Percentiles rank a stretch among this genome's conserved stretches.
phyloP scores from a whole-genome alignment of 2,888 invertebrate species.

The Rhagophthalmus giganteus region DNA sequence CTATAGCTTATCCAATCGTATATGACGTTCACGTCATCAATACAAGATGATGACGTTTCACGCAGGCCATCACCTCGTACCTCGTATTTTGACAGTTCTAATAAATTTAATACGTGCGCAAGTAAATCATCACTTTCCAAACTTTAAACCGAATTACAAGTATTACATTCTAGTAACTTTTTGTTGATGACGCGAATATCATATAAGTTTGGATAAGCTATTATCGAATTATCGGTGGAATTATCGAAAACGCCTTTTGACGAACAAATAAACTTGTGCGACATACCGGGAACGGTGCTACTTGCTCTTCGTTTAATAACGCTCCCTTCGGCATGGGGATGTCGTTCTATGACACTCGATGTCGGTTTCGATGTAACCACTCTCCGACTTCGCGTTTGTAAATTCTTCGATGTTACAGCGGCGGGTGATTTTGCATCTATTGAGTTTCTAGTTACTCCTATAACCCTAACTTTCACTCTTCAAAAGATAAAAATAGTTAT shows the following conservation, averaged over 20 bases:
- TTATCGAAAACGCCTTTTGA: neutral
- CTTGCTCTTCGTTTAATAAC: slow-evolving; percentile 3
- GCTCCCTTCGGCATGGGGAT: slow-evolving; percentile 6
- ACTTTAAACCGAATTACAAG: no score
- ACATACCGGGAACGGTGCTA: slow-evolving; percentile 13
- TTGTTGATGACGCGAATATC: neutral
- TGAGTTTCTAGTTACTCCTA: slow-evolving; percentile 38
- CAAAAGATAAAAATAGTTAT: slow-evolving; percentile 34
- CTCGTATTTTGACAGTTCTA: no score
- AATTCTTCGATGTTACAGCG: slow-evolving; percentile 7
- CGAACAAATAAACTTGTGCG: no score
- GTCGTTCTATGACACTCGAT: slow-evolving; percentile 8
- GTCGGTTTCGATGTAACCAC: slow-evolving; percentile 1
- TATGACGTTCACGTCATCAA: no score
- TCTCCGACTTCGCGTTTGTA: slow-evolving; percentile 19
- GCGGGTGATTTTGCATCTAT: slow-evolving; percentile 33
- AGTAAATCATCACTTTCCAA: no score
- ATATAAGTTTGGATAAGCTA: neutral
- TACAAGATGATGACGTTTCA: no score
- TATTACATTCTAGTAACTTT: neutral
- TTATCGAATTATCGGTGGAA: neutral
- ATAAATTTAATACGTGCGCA: no score
- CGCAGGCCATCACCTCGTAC: no score
- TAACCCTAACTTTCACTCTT: slow-evolving; percentile 58
- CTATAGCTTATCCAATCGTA: no score